Evolutionary conservation across 2,888 invertebrate genomes (phyloP), one percentile per base, ranked within the genome.

Genomic region (Lobophora halterata): DNA sequence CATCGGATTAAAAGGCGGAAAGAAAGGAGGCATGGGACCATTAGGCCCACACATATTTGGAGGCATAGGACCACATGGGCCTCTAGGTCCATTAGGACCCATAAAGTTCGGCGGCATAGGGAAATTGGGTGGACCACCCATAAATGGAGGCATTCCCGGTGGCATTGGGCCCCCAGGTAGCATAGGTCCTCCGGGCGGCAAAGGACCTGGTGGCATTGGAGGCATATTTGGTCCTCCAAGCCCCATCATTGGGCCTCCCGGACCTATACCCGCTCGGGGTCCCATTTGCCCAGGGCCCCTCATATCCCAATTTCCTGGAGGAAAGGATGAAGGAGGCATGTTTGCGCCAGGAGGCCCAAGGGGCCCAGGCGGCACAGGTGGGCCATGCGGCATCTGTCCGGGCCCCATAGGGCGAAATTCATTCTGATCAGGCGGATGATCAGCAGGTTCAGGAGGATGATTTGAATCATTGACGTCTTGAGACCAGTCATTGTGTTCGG

Each of bases 91-190:
- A 50, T 76, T 79, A 1, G 83, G 82, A 1, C 83, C 80, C 74
- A 79, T 74, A 26, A 78, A 80, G 51, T 76, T 79, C 1, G 82
- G 80, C 1, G 82, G 82, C 79, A 81, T 79, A 2, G 67, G 66
- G 25, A 71, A 80, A 49, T 81, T 80, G 2, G 79, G 79, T 1
- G 81, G 80, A 1, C 79, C 78, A 23, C 76, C 74, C 71, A 81
- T 75, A 43, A 55, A 57, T 20, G 56, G 55, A 10, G 55, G 51
- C 50, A 50, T 47, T 17, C 17, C 17, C 2, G 17, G 14, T 5
- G 14, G 14, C 14, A 14, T 14, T 3, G 29, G 34, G 12, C 38
- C 38, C 27, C 32, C 32, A 4, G 38, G 38, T 4, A 44, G 54
- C 42, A 52, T 46, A 7, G 44, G 46, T 5, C 21, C 34, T 14